Conservation (phyloP, 2,888 invertebrate species). For the Napeogenes inachia region DNA sequence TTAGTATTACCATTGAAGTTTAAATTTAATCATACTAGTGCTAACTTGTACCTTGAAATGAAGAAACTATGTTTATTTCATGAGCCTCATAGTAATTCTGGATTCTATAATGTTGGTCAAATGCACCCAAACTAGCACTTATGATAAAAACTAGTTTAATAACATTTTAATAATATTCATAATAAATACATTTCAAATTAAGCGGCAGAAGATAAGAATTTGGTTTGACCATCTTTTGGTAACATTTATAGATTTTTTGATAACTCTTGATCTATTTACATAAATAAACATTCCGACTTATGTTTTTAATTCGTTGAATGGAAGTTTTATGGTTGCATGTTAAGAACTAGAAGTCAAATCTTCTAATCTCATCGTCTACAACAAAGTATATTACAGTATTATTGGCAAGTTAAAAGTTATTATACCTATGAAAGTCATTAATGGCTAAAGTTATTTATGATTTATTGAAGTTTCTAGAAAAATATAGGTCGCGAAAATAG, state of each 20-base stretch:
- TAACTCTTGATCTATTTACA: conserved; percentile 1
- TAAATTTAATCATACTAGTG: too few relatives aligned
- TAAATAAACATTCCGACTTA: not conserved
- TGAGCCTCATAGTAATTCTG: too few relatives aligned
- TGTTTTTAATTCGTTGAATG: conserved; percentile 1
- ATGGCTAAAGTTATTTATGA: too few relatives aligned
- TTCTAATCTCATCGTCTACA: not conserved
- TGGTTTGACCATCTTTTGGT: not conserved
- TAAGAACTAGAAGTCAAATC: too few relatives aligned
- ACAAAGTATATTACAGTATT: not conserved
- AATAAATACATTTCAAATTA: not conserved
- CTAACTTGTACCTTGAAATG: too few relatives aligned
- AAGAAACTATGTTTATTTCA: too few relatives aligned
- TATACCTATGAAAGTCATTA: too few relatives aligned
- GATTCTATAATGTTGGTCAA: not conserved
- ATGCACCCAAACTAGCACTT: not conserved
- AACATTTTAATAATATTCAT: not conserved
- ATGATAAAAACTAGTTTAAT: not conserved
- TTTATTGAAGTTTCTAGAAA: too few relatives aligned
- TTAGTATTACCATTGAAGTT: too few relatives aligned
- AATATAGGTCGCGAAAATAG: too few relatives aligned
- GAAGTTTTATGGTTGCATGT: not conserved
- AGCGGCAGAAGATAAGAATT: not conserved
- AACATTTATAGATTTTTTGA: not conserved
- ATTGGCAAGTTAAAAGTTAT: not conserved